These are phyloP conservation scores for Phalera bucephala DNA, from an alignment of 2,888 invertebrate genomes.

Conservation along the genomic window DNA sequence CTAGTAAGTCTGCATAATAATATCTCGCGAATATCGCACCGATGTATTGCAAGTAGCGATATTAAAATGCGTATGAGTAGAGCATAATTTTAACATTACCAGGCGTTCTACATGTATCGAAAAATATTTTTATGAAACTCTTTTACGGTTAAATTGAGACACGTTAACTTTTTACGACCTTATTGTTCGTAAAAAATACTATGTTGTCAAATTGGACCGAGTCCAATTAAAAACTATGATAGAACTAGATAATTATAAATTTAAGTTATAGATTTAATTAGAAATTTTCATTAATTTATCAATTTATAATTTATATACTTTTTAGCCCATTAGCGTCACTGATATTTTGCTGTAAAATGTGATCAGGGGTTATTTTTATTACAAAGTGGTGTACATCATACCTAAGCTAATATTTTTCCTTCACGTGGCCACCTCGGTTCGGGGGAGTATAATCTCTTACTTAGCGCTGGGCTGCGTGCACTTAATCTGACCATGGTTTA, in stretches of 20 bases:
- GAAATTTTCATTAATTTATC: too few species aligned
- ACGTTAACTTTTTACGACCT: too few species aligned
- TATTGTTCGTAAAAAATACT: too few species aligned
- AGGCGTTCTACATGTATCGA: too few species aligned
- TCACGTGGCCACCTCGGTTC: conserved; percentile 18
- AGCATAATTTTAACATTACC: conserved; percentile 32
- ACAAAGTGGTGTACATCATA: conserved; percentile 17
- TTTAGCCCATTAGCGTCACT: conserved; percentile 1
- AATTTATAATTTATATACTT: conserved; percentile 1
- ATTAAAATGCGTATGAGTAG: conserved; percentile 22
- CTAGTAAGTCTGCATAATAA: conserved; percentile 24
- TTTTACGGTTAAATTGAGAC: too few species aligned
- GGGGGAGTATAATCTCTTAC: conserved; percentile 30
- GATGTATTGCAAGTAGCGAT: conserved; percentile 24
- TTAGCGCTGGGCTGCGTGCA: conserved; percentile 18
- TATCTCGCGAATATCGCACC: conserved; percentile 25
- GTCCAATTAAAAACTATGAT: too few species aligned
- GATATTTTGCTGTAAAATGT: conserved; percentile 17
- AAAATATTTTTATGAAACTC: too few species aligned
- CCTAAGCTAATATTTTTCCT: conserved; percentile 24
- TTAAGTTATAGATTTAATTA: too few species aligned
- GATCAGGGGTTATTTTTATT: conserved; percentile 4
- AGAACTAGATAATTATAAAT: too few species aligned
- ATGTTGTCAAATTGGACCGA: too few species aligned
- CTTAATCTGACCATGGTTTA: conserved; percentile 22